Percentiles rank a stretch among this genome's conserved stretches.
Conservation (phyloP, 2,113 vertebrate species). For the Leptobrachium ailaonicum region DNA sequence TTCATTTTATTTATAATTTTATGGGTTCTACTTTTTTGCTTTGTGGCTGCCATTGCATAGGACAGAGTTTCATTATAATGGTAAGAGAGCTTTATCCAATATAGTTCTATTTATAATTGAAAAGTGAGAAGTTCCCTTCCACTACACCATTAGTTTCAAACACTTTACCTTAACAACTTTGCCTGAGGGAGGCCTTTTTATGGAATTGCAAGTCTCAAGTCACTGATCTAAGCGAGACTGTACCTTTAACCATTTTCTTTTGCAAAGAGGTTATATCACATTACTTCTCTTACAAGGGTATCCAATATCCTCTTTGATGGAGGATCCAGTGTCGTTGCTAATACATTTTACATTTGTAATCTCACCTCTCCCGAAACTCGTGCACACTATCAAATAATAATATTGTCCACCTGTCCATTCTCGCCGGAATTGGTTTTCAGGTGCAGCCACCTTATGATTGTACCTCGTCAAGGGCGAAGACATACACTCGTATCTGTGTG, state of each 20-base stretch:
- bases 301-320: constrained; percentile 19
- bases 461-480: neutral
- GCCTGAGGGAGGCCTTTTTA: neutral
- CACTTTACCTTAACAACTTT: neutral
- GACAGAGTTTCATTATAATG: no score
- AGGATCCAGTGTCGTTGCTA: constrained; percentile 27
- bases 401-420: constrained; percentile 32
- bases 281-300: constrained; percentile 31
- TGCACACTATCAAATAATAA: constrained; percentile 32
- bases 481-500: constrained; percentile 1
- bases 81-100: no score
- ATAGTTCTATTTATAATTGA: no score
- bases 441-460: neutral
- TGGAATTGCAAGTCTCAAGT: neutral
- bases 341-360: constrained; percentile 49
- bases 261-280: constrained; percentile 9
- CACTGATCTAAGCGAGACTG: neutral
- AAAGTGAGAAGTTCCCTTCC: no score
- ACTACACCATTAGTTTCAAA: no score
- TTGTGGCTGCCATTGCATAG: no score
- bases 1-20: no score
- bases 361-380: constrained; percentile 34
- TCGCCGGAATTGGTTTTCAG: constrained; percentile 10
- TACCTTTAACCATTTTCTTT: constrained; percentile 11
- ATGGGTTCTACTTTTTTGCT: no score